Evolutionary conservation across 23 tunicate genomes (phyloP).

Genomic region (Phallusia fumigata): DNA sequence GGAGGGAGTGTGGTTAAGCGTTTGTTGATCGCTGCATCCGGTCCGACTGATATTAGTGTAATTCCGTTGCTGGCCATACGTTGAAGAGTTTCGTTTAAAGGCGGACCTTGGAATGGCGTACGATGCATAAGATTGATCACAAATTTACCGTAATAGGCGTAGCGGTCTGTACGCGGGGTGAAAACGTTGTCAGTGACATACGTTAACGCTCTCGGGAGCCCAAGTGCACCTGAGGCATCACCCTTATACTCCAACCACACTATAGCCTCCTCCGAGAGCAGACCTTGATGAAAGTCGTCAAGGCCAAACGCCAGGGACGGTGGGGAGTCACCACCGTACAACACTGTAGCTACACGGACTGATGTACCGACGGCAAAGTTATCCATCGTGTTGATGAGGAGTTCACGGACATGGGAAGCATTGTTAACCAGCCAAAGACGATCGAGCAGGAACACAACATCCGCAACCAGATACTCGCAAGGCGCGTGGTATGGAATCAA

Average conservation of each 20-base stretch:
- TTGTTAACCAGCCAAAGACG: not conserved
- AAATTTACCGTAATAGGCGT: slow-evolving; percentile 15
- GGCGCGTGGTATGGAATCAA: slow-evolving; percentile 16
- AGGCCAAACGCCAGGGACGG: slow-evolving; percentile 18
- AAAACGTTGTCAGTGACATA: slow-evolving; percentile 4
- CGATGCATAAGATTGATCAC: slow-evolving; percentile 10
- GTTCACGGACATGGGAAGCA: not conserved
- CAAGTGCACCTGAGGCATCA: not conserved
- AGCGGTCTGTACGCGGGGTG: not conserved
- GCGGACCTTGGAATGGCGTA: not conserved
- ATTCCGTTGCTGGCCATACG: not conserved
- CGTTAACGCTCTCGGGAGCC: not conserved
- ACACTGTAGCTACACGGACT: slow-evolving; percentile 23
- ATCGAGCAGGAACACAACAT: slow-evolving; percentile 44
- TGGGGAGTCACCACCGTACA: slow-evolving; percentile 16
- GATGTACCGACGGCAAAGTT: slow-evolving; percentile 5
- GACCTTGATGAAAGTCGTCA: not conserved
- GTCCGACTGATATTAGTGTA: not conserved
- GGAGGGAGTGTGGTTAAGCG: not conserved
- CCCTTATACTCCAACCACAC: not conserved
- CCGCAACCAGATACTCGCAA: slow-evolving; percentile 28
- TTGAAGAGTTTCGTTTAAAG: not conserved
- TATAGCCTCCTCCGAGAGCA: slow-evolving; percentile 17
- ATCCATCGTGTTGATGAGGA: slow-evolving; percentile 12
- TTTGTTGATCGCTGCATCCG: not conserved